Base-by-base conservation (phyloP, 2,797 vertebrate species). In the Vireo griseus region DNA sequence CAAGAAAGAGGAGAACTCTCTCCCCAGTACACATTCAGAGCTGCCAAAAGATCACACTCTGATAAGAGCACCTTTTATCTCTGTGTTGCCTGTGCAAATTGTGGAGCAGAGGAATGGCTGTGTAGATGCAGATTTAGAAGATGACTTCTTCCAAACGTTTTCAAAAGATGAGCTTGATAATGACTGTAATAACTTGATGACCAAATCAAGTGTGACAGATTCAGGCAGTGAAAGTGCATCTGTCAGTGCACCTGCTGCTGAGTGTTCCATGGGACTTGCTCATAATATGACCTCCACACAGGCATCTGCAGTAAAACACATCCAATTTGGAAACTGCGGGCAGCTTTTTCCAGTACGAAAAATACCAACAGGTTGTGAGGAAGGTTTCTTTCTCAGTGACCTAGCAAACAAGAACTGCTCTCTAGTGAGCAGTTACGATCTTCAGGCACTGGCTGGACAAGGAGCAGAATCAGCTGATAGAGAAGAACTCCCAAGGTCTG, bases 321-420 rank as follows among this genome's bases (percentile, higher is more conserved):
- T 76, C 44, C 79, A 52, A 0, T 81, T 80, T 69, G 66, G 94
- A 90, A 95, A 85, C 18, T 52, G 66, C 2, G 10, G 42, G 48
- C 85, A 95, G 67, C 77, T 81, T 74, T 93, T 90, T 57, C 54
- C 93, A 79, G 84, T 88, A 75, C 77, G 24, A 25, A 90, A 74
- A 63, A 65, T 33, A 42, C 55, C 51, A 74, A 52, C 47, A 3
- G 61, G 61, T 87, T 95, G 86, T 74, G 85, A 81, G 67, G 92
- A 95, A 59, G 67, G 83, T 82, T 96, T 95, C 82, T 96, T 96
- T 79, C 94, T 95, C 55, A 81, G 62, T 90, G 94, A 85, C 24
- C 16, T 86, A 77, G 88, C 66, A 79, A 81, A 54, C 24, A 69
- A 74, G 79, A 68, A 42, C 67, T 37, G 28, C 52, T 86, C 42